phyloP scores from a whole-genome alignment of 2,888 invertebrate genomes.

The Acanthosepion pharaonis region DNA sequence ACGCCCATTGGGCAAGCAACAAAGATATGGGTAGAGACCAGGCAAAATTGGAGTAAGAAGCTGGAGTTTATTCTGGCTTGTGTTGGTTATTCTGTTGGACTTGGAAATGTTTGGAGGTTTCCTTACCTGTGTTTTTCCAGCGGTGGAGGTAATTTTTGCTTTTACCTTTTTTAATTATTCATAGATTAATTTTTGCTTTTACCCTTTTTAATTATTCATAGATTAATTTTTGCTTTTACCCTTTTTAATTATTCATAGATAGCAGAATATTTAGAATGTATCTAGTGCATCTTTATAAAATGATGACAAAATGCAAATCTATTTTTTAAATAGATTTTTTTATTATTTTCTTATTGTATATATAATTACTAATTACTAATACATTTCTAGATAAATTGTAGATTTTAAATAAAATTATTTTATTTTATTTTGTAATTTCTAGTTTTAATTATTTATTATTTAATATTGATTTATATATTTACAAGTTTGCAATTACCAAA shows the following conservation, averaged over 20 bases:
- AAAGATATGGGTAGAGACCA: constrained; percentile 4
- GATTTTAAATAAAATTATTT: too few species aligned
- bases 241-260: not conserved
- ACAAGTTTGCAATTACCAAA: too few species aligned
- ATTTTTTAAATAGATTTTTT: not conserved
- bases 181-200: constrained; percentile 39
- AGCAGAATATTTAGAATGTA: not conserved
- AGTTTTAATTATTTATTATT: too few species aligned
- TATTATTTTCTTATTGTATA: too few species aligned
- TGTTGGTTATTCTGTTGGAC: constrained; percentile 49
- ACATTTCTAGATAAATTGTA: not conserved
- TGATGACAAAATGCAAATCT: not conserved
- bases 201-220: too few species aligned
- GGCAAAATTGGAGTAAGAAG: constrained; percentile 48
- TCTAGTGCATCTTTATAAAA: not conserved
- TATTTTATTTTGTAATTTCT: too few species aligned
- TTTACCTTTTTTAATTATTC: not conserved
- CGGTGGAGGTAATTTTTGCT: constrained; percentile 49
- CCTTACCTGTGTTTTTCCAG: constrained; percentile 49
- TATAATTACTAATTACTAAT: not conserved
- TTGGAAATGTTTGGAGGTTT: constrained; percentile 51
- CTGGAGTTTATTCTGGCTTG: constrained; percentile 49
- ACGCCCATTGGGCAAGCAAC: not conserved
- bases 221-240: not conserved
- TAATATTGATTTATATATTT: too few species aligned